Evolutionary conservation across 2,113 vertebrate species (phyloP).

Genomic region (Dipodomys spectabilis): DNA sequence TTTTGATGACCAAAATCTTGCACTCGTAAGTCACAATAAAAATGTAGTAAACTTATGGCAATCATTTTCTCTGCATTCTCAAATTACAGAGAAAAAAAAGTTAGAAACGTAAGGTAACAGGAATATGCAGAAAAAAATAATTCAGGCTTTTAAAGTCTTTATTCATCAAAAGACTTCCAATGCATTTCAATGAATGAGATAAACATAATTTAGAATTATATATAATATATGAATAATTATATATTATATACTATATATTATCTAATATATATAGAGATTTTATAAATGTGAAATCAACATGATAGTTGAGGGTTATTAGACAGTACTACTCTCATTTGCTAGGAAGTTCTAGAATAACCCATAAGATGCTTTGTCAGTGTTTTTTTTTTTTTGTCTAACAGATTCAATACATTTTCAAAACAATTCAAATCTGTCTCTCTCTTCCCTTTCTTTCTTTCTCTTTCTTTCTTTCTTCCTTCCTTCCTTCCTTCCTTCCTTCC

Average conservation of each 20-base stretch:
- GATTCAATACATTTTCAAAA: background rate
- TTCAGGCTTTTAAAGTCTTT: background rate
- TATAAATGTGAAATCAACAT: constrained; percentile 14
- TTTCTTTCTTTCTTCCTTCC: no score
- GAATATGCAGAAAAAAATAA: constrained; percentile 21
- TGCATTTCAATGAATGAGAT: background rate
- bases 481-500: no score
- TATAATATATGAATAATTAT: background rate
- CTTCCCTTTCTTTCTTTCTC: no score
- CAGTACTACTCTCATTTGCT: constrained; percentile 1
- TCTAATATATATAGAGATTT: background rate
- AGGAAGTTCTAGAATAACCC: constrained; percentile 47
- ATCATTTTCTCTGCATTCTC: background rate
- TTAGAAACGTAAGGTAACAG: constrained; percentile 49
- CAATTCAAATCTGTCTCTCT: no score
- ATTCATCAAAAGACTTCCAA: constrained; percentile 13
- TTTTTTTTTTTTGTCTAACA: constrained; percentile 14
- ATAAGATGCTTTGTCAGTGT: background rate
- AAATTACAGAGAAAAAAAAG: constrained; percentile 43
- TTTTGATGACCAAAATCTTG: constrained; percentile 41
- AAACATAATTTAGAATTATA: constrained; percentile 30
- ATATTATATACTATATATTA: no score
- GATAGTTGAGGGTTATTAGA: background rate
- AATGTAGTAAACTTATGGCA: background rate
- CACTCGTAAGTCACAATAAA: background rate